Base-by-base conservation (phyloP, 1,140 invertebrate species). In the Daktulosphaira vitifoliae region DNA sequence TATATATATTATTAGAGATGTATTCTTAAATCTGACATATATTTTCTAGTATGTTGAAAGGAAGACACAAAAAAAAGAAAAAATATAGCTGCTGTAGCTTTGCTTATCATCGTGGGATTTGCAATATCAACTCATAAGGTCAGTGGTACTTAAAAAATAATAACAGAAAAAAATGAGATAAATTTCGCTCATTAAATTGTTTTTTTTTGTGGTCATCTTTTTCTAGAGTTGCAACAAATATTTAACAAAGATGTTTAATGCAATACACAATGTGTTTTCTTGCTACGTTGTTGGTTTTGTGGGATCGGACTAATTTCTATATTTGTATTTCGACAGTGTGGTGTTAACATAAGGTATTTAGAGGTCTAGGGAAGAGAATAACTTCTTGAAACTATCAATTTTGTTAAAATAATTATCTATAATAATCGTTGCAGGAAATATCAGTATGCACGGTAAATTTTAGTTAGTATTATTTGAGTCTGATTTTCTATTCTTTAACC, bases 71-170 rank as follows among this genome's bases (percentile, higher is more conserved):
- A 33, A n/a, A n/a, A n/a, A 8, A 25, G 38, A 54, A 42, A 56
- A 56, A 56, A 4, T 39, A n/a, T 38, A 16, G 38, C 37, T 56
- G 38, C n/a, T 6, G 18, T 18, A 42, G 22, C 38, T 18, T 38
- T 26, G 3, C 38, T 56, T 56, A 56, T 56, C 53, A 56, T 56
- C 53, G 53, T 56, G 53, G 53, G 53, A 56, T 56, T 56, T 44
- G n/a, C 38, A 42, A 56, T 26, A 42, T 44, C 53, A 26, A 56
- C 53, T 42, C 53, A 56, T 56, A 22, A n/a, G 38, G n/a, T 44
- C 38, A 56, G 16, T 56, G 38, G n/a, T 42, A 26, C 7, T 56
- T 42, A 22, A 22, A 48, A 44, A 42, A 42, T 9, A 42, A 54
- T 23, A 25, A 42, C 16, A 44, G 18, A 39, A 25, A 56, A 25